Percentiles rank a stretch among this genome's conserved stretches.
Conservation (phyloP, 2,888 invertebrate genomes). For the Axea sp. region DNA sequence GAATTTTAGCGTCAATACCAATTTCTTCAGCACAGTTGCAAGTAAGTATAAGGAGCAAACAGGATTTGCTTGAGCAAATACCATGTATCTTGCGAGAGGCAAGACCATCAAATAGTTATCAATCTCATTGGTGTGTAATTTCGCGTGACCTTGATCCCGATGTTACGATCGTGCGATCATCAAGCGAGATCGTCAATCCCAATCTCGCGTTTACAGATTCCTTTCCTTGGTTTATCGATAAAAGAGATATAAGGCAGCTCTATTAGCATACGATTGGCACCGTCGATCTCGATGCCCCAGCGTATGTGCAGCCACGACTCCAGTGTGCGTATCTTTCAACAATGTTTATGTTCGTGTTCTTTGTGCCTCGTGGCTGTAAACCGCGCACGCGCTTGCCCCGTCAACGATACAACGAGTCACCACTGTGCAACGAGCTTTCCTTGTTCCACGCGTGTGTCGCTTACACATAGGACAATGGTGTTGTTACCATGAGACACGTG, state of each 20-base stretch:
- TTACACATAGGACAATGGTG: slow-evolving; percentile 54
- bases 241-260: slow-evolving; percentile 71
- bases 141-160: slow-evolving; percentile 48
- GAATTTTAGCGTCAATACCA: too few species aligned
- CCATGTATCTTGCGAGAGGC: slow-evolving; percentile 4
- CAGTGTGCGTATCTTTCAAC: slow-evolving; percentile 72
- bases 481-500: slow-evolving; percentile 59
- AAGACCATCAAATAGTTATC: slow-evolving; percentile 25
- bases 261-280: slow-evolving; percentile 79
- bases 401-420: slow-evolving; percentile 51
- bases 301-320: slow-evolving; percentile 66
- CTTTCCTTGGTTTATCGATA: slow-evolving; percentile 65
- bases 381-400: slow-evolving; percentile 72
- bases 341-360: slow-evolving; percentile 77
- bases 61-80: slow-evolving; percentile 17
- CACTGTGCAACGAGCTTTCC: slow-evolving; percentile 62
- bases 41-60: background rate
- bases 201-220: slow-evolving; percentile 64
- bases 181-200: slow-evolving; percentile 63
- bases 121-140: slow-evolving; percentile 34
- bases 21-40: too few species aligned
- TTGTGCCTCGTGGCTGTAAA: slow-evolving; percentile 73
- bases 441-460: slow-evolving; percentile 57
- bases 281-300: slow-evolving; percentile 75
- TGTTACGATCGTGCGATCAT: slow-evolving; percentile 53